phyloP scores from a whole-genome alignment of 2,888 invertebrate species.

The Ptychoptera albimana region DNA sequence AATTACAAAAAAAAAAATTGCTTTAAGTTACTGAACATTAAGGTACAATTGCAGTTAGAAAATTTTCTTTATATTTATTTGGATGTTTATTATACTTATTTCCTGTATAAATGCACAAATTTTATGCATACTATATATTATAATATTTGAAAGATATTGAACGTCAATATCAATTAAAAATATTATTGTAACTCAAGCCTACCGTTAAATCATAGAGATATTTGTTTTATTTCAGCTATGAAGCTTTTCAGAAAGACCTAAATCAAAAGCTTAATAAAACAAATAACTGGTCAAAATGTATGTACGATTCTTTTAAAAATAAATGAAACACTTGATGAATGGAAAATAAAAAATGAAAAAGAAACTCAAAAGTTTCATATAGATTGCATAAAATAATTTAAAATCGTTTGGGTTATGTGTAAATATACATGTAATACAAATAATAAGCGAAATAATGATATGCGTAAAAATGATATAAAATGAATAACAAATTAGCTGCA shows the following conservation, averaged over 20 bases:
- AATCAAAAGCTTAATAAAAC: constrained; percentile 14
- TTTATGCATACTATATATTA: no score
- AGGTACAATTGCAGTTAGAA: background rate
- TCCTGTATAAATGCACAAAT: no score
- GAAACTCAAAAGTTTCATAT: background rate
- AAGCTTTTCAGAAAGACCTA: constrained; percentile 86
- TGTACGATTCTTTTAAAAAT: background rate
- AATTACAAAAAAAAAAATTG: constrained; percentile 42
- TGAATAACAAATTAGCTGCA: constrained; percentile 47
- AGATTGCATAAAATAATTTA: background rate
- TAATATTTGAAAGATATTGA: no score
- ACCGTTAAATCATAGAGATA: constrained; percentile 76
- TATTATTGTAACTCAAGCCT: constrained; percentile 51
- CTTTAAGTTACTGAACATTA: constrained; percentile 43
- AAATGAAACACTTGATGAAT: constrained; percentile 4
- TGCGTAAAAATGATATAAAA: no score
- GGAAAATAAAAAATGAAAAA: background rate
- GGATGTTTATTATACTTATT: no score
- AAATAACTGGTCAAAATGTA: no score
- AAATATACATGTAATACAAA: no score
- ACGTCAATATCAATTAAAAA: no score
- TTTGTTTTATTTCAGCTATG: constrained; percentile 80
- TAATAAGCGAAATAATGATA: no score
- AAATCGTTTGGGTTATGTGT: background rate
- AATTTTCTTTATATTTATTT: no score